Evolutionary conservation across 2,113 vertebrate species (phyloP).

Genomic region (Todiramphus chloris): DNA sequence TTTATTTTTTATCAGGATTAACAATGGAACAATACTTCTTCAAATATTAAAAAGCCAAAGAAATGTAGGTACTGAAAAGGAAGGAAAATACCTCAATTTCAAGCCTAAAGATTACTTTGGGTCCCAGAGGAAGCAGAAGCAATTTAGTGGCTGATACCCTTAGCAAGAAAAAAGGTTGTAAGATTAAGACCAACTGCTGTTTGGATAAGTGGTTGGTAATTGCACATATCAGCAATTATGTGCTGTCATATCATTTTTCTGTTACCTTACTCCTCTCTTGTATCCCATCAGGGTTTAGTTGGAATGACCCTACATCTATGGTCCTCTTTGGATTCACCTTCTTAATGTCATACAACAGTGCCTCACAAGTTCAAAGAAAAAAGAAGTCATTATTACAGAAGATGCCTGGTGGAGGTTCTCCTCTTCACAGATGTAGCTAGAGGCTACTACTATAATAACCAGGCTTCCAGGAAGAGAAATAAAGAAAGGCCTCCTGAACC

Average conservation of each 20-base stretch:
- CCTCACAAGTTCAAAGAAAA: slow-evolving; percentile 67
- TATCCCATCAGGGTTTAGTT: slow-evolving; percentile 85
- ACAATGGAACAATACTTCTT: slow-evolving; percentile 49
- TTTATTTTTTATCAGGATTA: slow-evolving; percentile 68
- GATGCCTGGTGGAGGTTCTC: slow-evolving; percentile 42
- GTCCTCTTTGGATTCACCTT: slow-evolving; percentile 88
- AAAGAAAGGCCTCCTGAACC: slow-evolving; percentile 33
- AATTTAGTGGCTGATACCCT: slow-evolving; percentile 83
- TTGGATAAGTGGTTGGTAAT: slow-evolving; percentile 85
- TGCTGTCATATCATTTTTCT: slow-evolving; percentile 70
- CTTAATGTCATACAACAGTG: slow-evolving; percentile 82
- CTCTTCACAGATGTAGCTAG: slow-evolving; percentile 40
- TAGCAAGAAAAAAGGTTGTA: slow-evolving; percentile 80
- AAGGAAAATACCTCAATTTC: slow-evolving; percentile 80
- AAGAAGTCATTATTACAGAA: slow-evolving; percentile 47
- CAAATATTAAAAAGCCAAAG: slow-evolving; percentile 67
- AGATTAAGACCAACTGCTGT: slow-evolving; percentile 86
- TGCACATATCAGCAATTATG: slow-evolving; percentile 82
- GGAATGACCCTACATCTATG: slow-evolving; percentile 86
- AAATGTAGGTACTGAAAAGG: slow-evolving; percentile 76
- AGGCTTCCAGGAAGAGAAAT: slow-evolving; percentile 8
- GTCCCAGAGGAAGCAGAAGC: slow-evolving; percentile 82
- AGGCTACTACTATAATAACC: slow-evolving; percentile 51
- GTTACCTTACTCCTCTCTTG: slow-evolving; percentile 89
- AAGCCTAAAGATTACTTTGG: slow-evolving; percentile 83